Evolutionary conservation across 2,797 vertebrate genomes (phyloP).

Genomic region (Danio kyathit): DNA sequence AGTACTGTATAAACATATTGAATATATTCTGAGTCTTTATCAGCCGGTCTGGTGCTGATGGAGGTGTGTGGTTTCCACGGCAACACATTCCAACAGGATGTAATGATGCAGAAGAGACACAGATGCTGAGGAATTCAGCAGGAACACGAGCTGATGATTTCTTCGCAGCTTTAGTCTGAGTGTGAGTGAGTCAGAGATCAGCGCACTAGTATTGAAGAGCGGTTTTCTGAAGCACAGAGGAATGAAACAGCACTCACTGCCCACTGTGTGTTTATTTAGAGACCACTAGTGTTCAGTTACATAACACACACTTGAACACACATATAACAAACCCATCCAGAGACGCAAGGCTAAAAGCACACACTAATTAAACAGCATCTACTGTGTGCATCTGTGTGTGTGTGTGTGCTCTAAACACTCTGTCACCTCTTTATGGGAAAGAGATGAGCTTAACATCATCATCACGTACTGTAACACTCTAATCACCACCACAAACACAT

Average conservation of each 20-base stretch:
- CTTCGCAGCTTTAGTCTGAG: not conserved
- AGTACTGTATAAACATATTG: too few relatives aligned
- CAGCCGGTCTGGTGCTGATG: slow-evolving; percentile 6
- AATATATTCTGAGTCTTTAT: not conserved
- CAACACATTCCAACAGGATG: slow-evolving; percentile 65
- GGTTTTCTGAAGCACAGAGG: not conserved
- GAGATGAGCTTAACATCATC: not conserved
- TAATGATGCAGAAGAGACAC: slow-evolving; percentile 64
- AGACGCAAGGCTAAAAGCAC: not conserved
- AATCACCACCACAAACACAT: too few relatives aligned
- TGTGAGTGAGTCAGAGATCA: too few relatives aligned
- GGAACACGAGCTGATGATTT: not conserved
- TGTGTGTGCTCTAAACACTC: not conserved
- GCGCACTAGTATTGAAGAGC: not conserved
- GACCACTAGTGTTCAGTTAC: not conserved
- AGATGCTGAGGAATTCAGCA: slow-evolving; percentile 65
- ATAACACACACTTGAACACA: not conserved
- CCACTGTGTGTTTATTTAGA: not conserved
- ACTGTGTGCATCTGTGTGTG: not conserved
- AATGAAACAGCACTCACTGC: not conserved
- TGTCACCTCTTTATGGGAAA: not conserved
- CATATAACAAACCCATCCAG: slow-evolving; percentile 2
- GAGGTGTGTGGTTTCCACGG: slow-evolving; percentile 63
- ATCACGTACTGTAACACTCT: too few relatives aligned
- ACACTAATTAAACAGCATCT: not conserved